Evolutionary conservation across 2,888 invertebrate species (phyloP).

Genomic region (Didymodactylos carnosus): DNA sequence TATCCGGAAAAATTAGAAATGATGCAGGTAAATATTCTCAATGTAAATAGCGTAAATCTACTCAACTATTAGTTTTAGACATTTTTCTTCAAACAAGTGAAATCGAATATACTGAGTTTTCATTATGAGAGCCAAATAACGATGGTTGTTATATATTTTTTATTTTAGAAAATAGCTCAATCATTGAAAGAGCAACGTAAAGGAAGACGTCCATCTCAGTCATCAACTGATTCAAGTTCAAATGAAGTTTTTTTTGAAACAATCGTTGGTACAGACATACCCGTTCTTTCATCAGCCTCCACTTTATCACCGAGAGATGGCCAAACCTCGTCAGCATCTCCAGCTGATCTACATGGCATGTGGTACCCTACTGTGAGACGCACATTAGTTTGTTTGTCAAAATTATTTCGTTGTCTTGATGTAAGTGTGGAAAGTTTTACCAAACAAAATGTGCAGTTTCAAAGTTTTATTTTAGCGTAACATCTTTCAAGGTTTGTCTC

Average conservation of each 20-base stretch:
- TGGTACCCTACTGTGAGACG: slow-evolving; percentile 96
- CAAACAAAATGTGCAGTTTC: neutral
- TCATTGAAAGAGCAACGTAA: neutral
- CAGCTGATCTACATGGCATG: slow-evolving; percentile 70
- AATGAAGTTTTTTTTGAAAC: neutral
- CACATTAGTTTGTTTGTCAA: slow-evolving; percentile 75
- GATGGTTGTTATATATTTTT: neutral
- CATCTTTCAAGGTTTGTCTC: slow-evolving; percentile 73
- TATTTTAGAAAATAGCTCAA: neutral
- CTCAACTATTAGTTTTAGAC: neutral
- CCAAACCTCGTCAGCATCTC: neutral
- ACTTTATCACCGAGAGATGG: neutral
- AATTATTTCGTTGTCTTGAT: slow-evolving; percentile 70
- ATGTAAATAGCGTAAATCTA: neutral
- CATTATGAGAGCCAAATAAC: too few species aligned
- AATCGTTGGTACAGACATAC: neutral
- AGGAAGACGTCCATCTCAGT: neutral
- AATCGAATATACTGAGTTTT: neutral
- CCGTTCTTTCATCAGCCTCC: neutral
- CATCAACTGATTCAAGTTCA: neutral
- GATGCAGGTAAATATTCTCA: slow-evolving; percentile 64
- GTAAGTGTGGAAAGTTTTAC: slow-evolving; percentile 24
- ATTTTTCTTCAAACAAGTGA: neutral
- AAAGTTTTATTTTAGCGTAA: slow-evolving; percentile 1
- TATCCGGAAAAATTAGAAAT: slow-evolving; percentile 91